These are phyloP conservation scores for Antheraea yamamai DNA, from an alignment of 2,888 invertebrate genomes.

Conservation along the genomic window DNA sequence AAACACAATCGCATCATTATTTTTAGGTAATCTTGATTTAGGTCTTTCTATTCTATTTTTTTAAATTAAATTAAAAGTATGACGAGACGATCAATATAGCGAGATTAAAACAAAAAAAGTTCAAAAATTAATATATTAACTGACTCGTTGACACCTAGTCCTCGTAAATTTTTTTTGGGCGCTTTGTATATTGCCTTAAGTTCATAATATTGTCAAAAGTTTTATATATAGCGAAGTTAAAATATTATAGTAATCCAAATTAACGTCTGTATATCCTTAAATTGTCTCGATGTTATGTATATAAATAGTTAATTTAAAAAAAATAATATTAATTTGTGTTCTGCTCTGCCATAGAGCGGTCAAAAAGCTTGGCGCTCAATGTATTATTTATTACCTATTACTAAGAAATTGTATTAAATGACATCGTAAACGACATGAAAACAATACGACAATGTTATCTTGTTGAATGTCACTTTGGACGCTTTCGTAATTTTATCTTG, in stretches of 20 bases:
- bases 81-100: background rate
- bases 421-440: background rate
- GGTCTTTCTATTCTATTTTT: background rate
- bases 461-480: slow-evolving; percentile 2
- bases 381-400: background rate
- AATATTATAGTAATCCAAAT: too few relatives aligned
- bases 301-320: too few relatives aligned
- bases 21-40: slow-evolving; percentile 9
- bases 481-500: background rate
- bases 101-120: too few relatives aligned
- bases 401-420: background rate
- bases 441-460: slow-evolving; percentile 10
- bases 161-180: too few relatives aligned
- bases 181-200: too few relatives aligned
- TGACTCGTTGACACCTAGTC: background rate
- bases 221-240: too few relatives aligned
- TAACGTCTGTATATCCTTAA: too few relatives aligned
- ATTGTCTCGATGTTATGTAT: too few relatives aligned
- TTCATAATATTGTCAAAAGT: too few relatives aligned
- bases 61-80: background rate
- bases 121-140: background rate
- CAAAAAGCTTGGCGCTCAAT: too few relatives aligned
- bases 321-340: too few relatives aligned
- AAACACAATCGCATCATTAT: background rate
- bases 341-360: too few relatives aligned